Conservation (phyloP, 2,113 vertebrate species). For the Oxyura jamaicensis region DNA sequence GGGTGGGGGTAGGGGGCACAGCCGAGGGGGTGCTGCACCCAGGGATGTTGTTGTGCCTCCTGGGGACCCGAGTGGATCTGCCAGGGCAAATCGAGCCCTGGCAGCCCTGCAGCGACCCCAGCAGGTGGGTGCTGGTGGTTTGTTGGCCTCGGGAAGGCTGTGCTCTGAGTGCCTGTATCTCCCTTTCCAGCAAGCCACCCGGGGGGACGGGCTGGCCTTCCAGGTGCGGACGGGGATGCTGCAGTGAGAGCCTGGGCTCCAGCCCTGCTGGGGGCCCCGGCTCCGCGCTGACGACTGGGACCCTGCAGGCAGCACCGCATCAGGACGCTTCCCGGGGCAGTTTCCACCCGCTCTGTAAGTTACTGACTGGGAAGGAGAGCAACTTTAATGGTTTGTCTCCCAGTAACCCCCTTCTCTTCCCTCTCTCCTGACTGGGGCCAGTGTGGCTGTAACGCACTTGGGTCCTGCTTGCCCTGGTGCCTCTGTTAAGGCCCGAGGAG, state of each 20-base stretch:
- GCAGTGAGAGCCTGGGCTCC: constrained; percentile 42
- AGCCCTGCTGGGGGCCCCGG: neutral
- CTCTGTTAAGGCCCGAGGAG: neutral
- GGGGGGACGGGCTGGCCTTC: constrained; percentile 88
- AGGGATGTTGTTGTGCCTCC: neutral
- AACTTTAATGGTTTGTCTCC: neutral
- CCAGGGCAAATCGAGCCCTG: neutral
- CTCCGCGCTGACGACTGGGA: neutral
- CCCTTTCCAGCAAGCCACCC: constrained; percentile 85
- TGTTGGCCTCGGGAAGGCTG: neutral
- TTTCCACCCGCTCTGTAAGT: neutral
- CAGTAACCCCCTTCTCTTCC: neutral
- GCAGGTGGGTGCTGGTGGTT: neutral
- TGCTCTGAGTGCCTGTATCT: neutral
- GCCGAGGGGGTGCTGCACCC: neutral
- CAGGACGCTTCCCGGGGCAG: neutral
- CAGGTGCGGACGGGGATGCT: constrained; percentile 85
- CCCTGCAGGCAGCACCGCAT: rapidly evolving
- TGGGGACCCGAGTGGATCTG: neutral
- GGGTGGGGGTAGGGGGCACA: neutral
- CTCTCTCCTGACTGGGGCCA: neutral
- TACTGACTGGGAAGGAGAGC: neutral
- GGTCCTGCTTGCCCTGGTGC: rapidly evolving
- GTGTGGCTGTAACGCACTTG: neutral
- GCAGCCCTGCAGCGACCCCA: rapidly evolving